Percentiles rank a stretch among this genome's conserved stretches.
Evolutionary conservation across 2,888 invertebrate species (phyloP).

Genomic region (Therioaphis trifolii): DNA sequence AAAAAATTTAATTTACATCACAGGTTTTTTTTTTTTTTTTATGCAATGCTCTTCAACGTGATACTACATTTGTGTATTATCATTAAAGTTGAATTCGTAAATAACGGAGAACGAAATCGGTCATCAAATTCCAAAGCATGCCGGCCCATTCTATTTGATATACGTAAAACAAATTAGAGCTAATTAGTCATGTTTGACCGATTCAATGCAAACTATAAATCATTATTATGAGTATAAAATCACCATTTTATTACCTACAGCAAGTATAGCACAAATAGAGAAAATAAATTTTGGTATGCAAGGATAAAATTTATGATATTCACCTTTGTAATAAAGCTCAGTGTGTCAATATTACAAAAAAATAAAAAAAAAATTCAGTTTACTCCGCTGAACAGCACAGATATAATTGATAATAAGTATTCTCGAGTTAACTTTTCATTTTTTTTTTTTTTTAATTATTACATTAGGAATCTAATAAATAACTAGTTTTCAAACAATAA

Average conservation of each 20-base stretch:
- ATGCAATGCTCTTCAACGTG: no score
- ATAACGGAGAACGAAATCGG: not conserved
- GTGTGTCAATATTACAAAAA: not conserved
- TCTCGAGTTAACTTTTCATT: no score
- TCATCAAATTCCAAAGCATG: not conserved
- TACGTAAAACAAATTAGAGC: not conserved
- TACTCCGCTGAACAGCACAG: no score
- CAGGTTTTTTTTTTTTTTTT: no score
- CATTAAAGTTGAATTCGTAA: not conserved
- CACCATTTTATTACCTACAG: no score
- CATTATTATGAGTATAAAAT: slow-evolving; percentile 14
- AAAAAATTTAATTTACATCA: no score
- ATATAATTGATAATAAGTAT: no score
- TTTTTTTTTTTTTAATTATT: no score
- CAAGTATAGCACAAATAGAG: not conserved
- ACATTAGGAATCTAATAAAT: no score
- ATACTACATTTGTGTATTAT: not conserved
- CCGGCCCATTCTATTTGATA: slow-evolving; percentile 8
- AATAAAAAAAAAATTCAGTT: no score
- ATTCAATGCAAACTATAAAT: not conserved
- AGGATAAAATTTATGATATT: not conserved
- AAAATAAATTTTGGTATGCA: not conserved
- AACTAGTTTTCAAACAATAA: no score
- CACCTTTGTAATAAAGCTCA: not conserved
- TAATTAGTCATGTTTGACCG: not conserved